Evolutionary conservation across 2,113 vertebrate species (phyloP), one percentile per base, ranked within the genome.

Genomic region (Ictidomys tridecemlineatus): DNA sequence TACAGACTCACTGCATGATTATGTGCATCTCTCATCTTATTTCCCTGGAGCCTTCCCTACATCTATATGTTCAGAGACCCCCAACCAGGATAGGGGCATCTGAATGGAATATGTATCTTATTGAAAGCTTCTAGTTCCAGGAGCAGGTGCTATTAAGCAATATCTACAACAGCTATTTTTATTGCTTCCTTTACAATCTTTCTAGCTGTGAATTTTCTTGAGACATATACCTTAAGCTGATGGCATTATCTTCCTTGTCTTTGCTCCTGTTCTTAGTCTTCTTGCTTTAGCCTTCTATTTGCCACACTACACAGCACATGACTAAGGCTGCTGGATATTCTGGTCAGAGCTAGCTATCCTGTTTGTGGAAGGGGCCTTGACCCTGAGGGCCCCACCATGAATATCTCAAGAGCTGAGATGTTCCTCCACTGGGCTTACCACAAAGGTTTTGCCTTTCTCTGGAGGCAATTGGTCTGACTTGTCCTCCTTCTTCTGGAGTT

Each of bases 341-440:
- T 72, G 28, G 28, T 70, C 22, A 32, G 32, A 88, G 26, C 77
- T 84, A 22, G 32, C 22, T 87, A 45, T 78, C 13, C 34, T 65
- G 13, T 45, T 61, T 87, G 1, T 32, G 34, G 63, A 45, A 90
- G 61, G 10, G 6, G 4, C 9, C 51, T 45, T 92, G 73, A 67
- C 22, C 17, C 37, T 10, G 10, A 18, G 34, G 63, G 39, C 1
- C 37, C 48, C 11, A 32, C 18, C 20, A 8, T 22, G 28, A n/a
- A 48, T 20, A 83, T 42, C 26, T 77, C 26, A 85, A n/a, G 30
- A 37, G 14, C 45, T 37, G 37, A 93, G 37, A 11, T 5, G 9
- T 9, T 67, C 13, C 11, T 45, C 28, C 17, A 17, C 37, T n/a
- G 30, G 30, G 12, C 97, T 97, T 88, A 97, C 96, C 88, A 20